Percentiles rank a stretch among this genome's conserved stretches.
Conservation (phyloP, 2,797 vertebrate genomes). For the Gadopsis bispinosus region DNA sequence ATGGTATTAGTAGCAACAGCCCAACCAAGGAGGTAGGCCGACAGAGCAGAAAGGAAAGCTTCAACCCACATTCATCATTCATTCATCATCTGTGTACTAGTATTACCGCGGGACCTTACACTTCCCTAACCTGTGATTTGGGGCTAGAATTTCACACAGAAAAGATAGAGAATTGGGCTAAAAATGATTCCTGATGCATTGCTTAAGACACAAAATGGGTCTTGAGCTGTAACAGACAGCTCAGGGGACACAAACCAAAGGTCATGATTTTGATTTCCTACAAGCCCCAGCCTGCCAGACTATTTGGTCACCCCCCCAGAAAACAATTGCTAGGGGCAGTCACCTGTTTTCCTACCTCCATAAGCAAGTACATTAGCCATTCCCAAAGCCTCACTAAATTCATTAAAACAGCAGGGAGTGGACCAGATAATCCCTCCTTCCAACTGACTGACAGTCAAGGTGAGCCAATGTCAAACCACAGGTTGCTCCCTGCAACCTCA, state of each 20-base stretch:
- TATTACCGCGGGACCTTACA: background rate
- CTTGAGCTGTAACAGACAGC: background rate
- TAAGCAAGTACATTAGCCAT: slow-evolving; percentile 67
- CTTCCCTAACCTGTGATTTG: slow-evolving; percentile 4
- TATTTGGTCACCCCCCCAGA: slow-evolving; percentile 50
- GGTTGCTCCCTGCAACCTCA: slow-evolving; percentile 61
- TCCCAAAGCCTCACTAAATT: slow-evolving; percentile 63
- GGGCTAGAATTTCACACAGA: background rate
- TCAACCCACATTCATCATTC: slow-evolving; percentile 13
- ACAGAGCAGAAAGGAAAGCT: slow-evolving; percentile 25
- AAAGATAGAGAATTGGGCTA: background rate
- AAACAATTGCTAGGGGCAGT: slow-evolving; percentile 51
- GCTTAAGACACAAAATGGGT: background rate
- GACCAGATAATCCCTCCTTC: slow-evolving; percentile 50
- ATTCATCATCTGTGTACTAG: background rate
- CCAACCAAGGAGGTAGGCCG: slow-evolving; percentile 14
- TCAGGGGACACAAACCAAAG: slow-evolving; percentile 7
- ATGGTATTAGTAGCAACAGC: slow-evolving; percentile 36
- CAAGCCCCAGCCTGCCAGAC: slow-evolving; percentile 9
- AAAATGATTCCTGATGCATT: background rate
- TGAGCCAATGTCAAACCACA: slow-evolving; percentile 73
- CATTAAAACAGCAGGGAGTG: slow-evolving; percentile 66
- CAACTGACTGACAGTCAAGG: slow-evolving; percentile 67
- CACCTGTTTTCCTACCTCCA: slow-evolving; percentile 55
- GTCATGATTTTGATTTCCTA: slow-evolving; percentile 54